Base-by-base conservation (phyloP, 2,888 invertebrate species). In the Eupithecia subfuscata region DNA sequence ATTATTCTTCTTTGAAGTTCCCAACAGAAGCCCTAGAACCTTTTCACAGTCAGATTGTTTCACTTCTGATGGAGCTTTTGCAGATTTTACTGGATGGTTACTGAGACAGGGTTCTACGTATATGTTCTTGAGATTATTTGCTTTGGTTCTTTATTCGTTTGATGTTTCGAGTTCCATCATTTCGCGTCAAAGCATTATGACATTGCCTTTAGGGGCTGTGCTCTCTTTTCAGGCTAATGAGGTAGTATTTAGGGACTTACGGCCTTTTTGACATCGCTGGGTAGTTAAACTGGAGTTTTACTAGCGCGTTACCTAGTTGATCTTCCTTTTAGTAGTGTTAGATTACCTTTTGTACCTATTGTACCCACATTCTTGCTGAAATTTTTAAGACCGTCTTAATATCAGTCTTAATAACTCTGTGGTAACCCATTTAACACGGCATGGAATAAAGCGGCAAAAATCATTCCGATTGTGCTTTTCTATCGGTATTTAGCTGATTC, bases 1-100 rank as follows among this genome's bases (percentile, higher is more conserved):
- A 71, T 71, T 52, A 60, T 70, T 70, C 22, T 30, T 56, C 76
- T 77, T 77, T 77, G 76, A 77, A 72, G 74, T 77, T 69, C 45
- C 22, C 34, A 65, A 60, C 25, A 65, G n/a, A 64, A 34, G 30
- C 34, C 12, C 25, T 74, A 65, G 71, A 71, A 77, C 74, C 69
- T 52, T 77, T 43, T 16, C 74, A 22, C 11, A 71, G 25, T 60
- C 18, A 45, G 18, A n/a, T 9, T 25, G 11, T 65, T 56, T 34
- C 40, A 37, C 65, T 70, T 48, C 37, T 25, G 65, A 34, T 56
- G 43, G 25, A 69, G 67, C 65, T 67, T 48, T 45, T 45, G 7
- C 69, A 48, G 30, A 48, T 48, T 72, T 48, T 18, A 0, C 34
- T 30, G 37, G 6, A 25, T 45, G 6, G 22, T 69, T 65, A 76